Conservation (phyloP, 92 coral and sea anemone species). For the Desmophyllum pertusum region DNA sequence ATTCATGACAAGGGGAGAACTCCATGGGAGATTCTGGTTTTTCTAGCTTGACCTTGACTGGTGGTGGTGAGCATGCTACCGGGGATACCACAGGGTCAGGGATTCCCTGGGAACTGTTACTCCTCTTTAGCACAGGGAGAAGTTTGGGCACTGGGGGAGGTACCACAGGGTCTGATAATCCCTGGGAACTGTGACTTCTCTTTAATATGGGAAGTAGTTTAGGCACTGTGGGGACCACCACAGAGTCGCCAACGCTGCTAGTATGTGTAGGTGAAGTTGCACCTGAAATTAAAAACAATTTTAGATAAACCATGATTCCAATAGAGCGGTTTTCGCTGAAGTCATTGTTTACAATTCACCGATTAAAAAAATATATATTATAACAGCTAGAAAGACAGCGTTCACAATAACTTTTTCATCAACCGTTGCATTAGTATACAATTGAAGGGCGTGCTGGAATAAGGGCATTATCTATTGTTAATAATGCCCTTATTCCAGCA, state of each 20-base stretch:
- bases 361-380: too few relatives aligned
- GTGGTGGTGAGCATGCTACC: constrained; percentile 33
- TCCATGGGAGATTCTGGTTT: constrained; percentile 67
- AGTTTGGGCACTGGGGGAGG: constrained; percentile 61
- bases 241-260: constrained; percentile 1
- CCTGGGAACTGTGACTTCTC: constrained; percentile 72
- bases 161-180: constrained; percentile 42
- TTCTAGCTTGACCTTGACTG: constrained; percentile 68
- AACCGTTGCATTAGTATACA: too few relatives aligned
- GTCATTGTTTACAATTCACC: too few relatives aligned
- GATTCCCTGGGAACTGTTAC: constrained; percentile 67
- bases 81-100: constrained; percentile 64
- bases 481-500: too few relatives aligned
- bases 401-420: too few relatives aligned
- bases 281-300: constrained; percentile 11
- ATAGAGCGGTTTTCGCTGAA: too few relatives aligned
- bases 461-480: too few relatives aligned
- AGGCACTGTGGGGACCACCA: background rate
- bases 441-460: too few relatives aligned
- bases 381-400: too few relatives aligned
- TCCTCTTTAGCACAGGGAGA: constrained; percentile 59
- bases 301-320: background rate
- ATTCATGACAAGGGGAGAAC: constrained; percentile 56
- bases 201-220: constrained; percentile 49
- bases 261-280: constrained; percentile 36